These are phyloP conservation scores for Catocala nupta DNA, from an alignment of 2,888 invertebrate genomes.

Conservation along the genomic window DNA sequence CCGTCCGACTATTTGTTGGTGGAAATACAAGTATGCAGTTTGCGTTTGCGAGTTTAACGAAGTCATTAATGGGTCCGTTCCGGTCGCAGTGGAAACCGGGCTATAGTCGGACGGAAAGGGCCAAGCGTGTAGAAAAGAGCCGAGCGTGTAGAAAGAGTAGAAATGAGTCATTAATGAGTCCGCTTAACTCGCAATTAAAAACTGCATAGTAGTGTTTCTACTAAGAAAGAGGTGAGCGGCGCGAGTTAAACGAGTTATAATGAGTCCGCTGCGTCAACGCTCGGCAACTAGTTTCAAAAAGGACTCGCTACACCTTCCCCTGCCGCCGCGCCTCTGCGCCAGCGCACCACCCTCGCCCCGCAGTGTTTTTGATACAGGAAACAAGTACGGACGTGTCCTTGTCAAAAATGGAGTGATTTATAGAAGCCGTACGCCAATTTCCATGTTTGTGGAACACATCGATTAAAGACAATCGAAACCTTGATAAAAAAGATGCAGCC, in stretches of 20 bases:
- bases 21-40: too few relatives aligned
- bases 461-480: conserved; percentile 24
- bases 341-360: neutral
- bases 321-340: neutral
- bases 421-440: conserved; percentile 25
- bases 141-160: conserved; percentile 12
- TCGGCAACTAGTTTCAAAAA: conserved; percentile 11
- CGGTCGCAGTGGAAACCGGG: too few relatives aligned
- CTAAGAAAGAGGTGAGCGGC: conserved; percentile 13
- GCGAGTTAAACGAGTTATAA: conserved; percentile 10
- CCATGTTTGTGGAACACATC: conserved; percentile 31
- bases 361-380: neutral
- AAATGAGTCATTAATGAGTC: conserved; percentile 19
- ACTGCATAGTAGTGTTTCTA: conserved; percentile 24
- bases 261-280: conserved; percentile 15
- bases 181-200: conserved; percentile 20
- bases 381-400: conserved; percentile 8
- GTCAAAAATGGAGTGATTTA: conserved; percentile 17
- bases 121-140: conserved; percentile 5
- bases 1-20: too few relatives aligned
- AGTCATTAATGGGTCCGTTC: too few relatives aligned
- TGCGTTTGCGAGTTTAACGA: too few relatives aligned
- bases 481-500: conserved; percentile 21
- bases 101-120: neutral
- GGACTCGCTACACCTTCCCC: neutral